Evolutionary conservation across 2,888 invertebrate genomes (phyloP).

Genomic region (Brachypterus glaber): DNA sequence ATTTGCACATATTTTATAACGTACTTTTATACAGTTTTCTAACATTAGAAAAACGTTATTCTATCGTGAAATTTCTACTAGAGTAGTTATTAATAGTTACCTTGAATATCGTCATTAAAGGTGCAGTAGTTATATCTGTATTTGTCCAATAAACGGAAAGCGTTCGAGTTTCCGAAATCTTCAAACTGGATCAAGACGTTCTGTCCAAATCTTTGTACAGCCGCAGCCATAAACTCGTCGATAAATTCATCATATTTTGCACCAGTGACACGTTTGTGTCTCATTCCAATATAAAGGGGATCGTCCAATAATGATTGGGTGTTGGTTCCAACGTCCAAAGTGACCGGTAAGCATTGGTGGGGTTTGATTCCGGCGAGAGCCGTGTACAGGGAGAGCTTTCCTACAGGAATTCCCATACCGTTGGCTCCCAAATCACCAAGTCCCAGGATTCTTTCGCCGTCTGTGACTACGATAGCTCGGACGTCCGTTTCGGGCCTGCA

Average conservation of each 20-base stretch:
- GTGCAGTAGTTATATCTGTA: conserved; percentile 86
- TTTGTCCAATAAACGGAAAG: conserved; percentile 83
- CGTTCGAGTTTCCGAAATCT: conserved; percentile 97
- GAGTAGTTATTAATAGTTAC: too few species aligned
- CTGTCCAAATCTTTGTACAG: conserved; percentile 74
- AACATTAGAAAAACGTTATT: too few species aligned
- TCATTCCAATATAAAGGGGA: conserved; percentile 89
- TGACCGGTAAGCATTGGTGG: conserved; percentile 87
- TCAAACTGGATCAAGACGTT: conserved; percentile 89
- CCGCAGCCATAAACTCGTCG: conserved; percentile 95
- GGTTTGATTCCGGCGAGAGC: conserved; percentile 96
- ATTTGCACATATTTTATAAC: too few species aligned
- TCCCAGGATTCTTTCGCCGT: conserved; percentile 96
- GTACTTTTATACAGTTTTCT: too few species aligned
- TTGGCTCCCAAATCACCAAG: conserved; percentile 94
- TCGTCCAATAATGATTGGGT: conserved; percentile 78
- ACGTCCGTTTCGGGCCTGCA: conserved; percentile 77
- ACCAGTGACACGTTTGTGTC: conserved; percentile 76
- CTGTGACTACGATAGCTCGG: conserved; percentile 88
- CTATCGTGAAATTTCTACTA: too few species aligned
- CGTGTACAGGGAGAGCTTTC: conserved; percentile 93
- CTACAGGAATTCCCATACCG: conserved; percentile 99
- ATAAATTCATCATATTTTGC: conserved; percentile 82
- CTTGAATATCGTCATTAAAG: conserved; percentile 98
- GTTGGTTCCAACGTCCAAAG: conserved; percentile 91